Evolutionary conservation across 2,888 invertebrate species (phyloP).

Genomic region (Drosophila mayaguana): DNA sequence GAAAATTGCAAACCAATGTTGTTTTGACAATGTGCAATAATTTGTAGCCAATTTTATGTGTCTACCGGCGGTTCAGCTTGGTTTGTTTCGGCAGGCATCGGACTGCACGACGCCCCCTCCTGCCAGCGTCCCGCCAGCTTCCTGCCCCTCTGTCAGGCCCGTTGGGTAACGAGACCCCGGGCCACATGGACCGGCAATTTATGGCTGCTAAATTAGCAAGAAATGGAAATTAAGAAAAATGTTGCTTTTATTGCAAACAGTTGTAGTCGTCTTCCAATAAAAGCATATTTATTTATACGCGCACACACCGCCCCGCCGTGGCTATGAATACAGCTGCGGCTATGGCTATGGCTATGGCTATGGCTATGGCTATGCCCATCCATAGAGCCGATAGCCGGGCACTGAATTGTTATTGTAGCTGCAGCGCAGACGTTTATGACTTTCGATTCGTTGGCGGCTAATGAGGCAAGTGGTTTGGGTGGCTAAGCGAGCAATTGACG

Average conservation of each 20-base stretch:
- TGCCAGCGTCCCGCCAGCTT: background rate
- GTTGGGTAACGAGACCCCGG: conserved; percentile 50
- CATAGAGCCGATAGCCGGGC: conserved; percentile 27
- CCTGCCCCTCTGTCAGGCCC: conserved; percentile 6
- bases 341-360: background rate
- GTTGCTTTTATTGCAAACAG: conserved; percentile 81
- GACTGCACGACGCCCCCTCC: background rate
- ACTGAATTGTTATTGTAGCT: conserved; percentile 63
- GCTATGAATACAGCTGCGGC: background rate
- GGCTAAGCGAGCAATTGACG: conserved; percentile 48
- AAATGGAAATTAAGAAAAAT: conserved; percentile 81
- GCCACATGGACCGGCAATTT: conserved; percentile 72
- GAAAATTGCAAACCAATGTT: conserved; percentile 84
- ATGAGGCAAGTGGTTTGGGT: conserved; percentile 70
- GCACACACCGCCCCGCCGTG: conserved; percentile 39
- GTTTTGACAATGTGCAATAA: conserved; percentile 84
- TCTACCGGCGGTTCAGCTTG: conserved; percentile 73
- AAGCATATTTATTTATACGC: conserved; percentile 75
- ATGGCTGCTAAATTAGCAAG: conserved; percentile 80
- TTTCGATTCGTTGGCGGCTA: conserved; percentile 75
- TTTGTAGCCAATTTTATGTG: conserved; percentile 80
- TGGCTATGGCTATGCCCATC: conserved; percentile 20
- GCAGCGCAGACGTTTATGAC: conserved; percentile 70
- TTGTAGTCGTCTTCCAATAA: conserved; percentile 80
- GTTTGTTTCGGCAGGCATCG: conserved; percentile 57